Conservation (phyloP, 2,113 vertebrate genomes). For the Rhadina sibilatrix region DNA sequence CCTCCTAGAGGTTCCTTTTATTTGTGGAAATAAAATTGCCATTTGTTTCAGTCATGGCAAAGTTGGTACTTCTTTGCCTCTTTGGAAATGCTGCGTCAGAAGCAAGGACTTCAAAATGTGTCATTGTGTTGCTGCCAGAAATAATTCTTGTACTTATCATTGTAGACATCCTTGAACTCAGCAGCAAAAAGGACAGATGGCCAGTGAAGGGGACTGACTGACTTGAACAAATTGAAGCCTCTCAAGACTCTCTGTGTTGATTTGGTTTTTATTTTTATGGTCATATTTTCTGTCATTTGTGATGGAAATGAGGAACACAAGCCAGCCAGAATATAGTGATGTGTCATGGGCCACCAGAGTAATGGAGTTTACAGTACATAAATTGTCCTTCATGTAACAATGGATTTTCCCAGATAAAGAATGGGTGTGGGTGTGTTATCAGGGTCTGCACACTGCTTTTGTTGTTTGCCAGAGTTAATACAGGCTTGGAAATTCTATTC, state of each 20-base stretch:
- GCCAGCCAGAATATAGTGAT: not conserved
- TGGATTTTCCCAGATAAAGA: conserved; percentile 3
- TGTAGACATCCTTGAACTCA: not conserved
- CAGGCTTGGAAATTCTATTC: conserved; percentile 71
- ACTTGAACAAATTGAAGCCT: conserved; percentile 17
- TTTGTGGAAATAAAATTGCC: not conserved
- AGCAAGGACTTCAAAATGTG: not conserved
- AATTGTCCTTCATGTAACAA: not conserved
- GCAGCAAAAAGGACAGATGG: conserved; percentile 37
- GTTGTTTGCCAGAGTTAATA: conserved; percentile 75
- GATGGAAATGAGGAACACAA: not conserved
- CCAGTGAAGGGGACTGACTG: not conserved
- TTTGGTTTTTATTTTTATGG: not conserved
- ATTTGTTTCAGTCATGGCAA: not conserved
- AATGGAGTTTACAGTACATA: conserved; percentile 6
- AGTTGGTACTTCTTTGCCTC: not conserved
- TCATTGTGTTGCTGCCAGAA: not conserved
- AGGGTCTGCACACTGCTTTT: conserved; percentile 48
- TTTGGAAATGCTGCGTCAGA: conserved; percentile 19
- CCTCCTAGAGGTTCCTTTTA: not conserved
- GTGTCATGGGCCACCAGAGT: not conserved
- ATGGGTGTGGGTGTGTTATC: conserved; percentile 49
- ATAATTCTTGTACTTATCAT: conserved; percentile 7
- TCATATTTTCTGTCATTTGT: not conserved
- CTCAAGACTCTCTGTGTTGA: not conserved